Base-by-base conservation (phyloP, 2,797 vertebrate species). In the Huso huso region DNA sequence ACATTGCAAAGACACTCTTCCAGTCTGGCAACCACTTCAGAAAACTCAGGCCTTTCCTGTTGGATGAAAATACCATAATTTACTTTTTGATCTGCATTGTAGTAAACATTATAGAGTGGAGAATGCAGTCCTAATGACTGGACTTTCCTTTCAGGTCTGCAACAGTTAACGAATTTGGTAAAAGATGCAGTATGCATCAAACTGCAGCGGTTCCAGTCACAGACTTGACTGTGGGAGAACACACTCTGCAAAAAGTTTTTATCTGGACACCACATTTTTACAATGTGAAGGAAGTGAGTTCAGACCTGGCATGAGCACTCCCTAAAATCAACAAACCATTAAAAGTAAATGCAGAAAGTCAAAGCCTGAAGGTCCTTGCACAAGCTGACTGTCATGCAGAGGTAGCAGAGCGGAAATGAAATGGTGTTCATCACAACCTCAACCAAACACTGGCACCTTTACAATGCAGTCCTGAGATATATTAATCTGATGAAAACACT, bases 11-110 rank as follows among this genome's bases (percentile, higher is more conserved):
- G 88, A 63, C 94, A 97, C 72, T 98, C 95, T 75, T 97, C 95
- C 63, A 97, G 77, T 69, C 91, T 96, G 23, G 83, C 77, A 51
- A 97, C 93, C 2, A 99, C 92, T 81, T 97, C 94, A 48, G 94
- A 96, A 78, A 97, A 98, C 73, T 96, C 92, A 0, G 94, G 96
- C 66, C 96, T 89, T 74, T 95, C 95, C 96, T 99, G 81, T 12
- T 76, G 80, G 71, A 67, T 63, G 48, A 75, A 64, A 0, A 74
- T 72, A 51, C 37, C 37, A 37, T 5, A 37, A 37, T 37, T 37
- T 37, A 37, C 37, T 37, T 37, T 37, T 37, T 37, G 3, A 37
- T 37, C 37, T 37, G 37, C 37, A 37, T 37, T 37, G 37, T 37
- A 37, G 37, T 37, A 37, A 37, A 37, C 37, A 37, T 5, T 37